Evolutionary conservation across 2,797 vertebrate genomes (phyloP).

Genomic region (Gymnoscopelus microlampas): DNA sequence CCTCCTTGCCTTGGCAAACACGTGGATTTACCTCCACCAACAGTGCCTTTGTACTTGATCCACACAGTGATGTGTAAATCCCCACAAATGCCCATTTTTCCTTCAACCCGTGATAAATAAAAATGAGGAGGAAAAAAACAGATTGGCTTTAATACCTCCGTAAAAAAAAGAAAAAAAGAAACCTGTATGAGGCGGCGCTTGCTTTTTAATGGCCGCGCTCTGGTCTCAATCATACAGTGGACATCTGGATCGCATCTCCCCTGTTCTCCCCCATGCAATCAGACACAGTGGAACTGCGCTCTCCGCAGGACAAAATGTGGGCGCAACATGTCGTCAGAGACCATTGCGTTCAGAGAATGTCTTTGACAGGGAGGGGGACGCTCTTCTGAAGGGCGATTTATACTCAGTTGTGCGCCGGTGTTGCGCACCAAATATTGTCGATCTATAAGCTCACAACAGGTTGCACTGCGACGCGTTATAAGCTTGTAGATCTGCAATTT

Average conservation of each 20-base stretch:
- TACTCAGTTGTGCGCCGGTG: too few species aligned
- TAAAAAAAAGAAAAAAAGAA: slow-evolving; percentile 69
- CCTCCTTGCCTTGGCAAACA: slow-evolving; percentile 31
- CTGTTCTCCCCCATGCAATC: slow-evolving; percentile 68
- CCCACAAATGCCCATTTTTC: slow-evolving; percentile 49
- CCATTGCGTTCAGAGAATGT: slow-evolving; percentile 65
- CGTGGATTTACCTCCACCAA: slow-evolving; percentile 26
- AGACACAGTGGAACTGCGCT: slow-evolving; percentile 60
- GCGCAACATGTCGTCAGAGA: slow-evolving; percentile 71
- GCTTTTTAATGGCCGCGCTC: slow-evolving; percentile 85
- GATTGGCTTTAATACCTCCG: slow-evolving; percentile 81
- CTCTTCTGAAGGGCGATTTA: slow-evolving; percentile 15
- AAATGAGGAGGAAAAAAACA: slow-evolving; percentile 56
- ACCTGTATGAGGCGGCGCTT: slow-evolving; percentile 77
- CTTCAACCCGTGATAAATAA: slow-evolving; percentile 43
- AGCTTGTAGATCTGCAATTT: too few species aligned
- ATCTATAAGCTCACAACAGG: too few species aligned
- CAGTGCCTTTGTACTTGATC: slow-evolving; percentile 73
- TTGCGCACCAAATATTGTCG: too few species aligned
- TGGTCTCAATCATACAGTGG: slow-evolving; percentile 87
- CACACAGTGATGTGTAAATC: slow-evolving; percentile 70
- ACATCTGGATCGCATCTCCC: slow-evolving; percentile 89
- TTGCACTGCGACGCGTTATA: too few species aligned
- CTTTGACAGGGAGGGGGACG: slow-evolving; percentile 29
- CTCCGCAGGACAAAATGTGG: slow-evolving; percentile 72